Evolutionary conservation across 2,797 vertebrate genomes (phyloP).

Genomic region (Petrocephalus sullivani): DNA sequence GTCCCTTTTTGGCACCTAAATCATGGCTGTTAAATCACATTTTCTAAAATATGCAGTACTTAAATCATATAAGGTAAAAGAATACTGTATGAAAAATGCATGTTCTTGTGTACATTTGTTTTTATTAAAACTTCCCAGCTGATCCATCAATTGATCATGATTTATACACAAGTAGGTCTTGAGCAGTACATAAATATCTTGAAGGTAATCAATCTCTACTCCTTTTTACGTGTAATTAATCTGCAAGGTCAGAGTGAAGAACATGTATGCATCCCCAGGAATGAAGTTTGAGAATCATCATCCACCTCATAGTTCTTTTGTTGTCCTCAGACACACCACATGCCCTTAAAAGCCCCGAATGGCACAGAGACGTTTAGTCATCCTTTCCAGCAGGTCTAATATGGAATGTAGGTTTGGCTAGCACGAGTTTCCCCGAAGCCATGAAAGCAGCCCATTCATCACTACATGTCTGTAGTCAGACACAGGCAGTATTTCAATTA

Average conservation of each 20-base stretch:
- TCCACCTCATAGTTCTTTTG: not conserved
- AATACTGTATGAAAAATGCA: not conserved
- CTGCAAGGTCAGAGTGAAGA: not conserved
- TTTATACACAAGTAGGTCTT: not conserved
- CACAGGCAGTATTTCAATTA: no score
- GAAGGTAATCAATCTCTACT: not conserved
- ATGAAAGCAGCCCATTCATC: not conserved
- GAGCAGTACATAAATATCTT: not conserved
- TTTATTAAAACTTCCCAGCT: not conserved
- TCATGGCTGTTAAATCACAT: not conserved
- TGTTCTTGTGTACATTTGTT: not conserved
- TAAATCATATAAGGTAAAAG: not conserved
- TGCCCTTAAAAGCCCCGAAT: not conserved
- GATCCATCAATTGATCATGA: not conserved
- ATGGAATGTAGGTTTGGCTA: not conserved
- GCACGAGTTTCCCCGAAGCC: not conserved
- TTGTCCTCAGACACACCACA: not conserved
- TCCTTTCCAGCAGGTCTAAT: not conserved
- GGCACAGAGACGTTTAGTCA: not conserved
- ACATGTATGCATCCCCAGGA: not conserved
- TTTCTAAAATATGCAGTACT: not conserved
- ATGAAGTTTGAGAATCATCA: not conserved
- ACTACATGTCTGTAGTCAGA: not conserved
- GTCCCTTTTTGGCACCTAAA: not conserved
- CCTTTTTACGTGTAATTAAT: not conserved